Evolutionary conservation across 53 echinoderm and acorn worm genomes (phyloP), one percentile per base, ranked within the genome.

Genomic region (Apostichopus leukothele): DNA sequence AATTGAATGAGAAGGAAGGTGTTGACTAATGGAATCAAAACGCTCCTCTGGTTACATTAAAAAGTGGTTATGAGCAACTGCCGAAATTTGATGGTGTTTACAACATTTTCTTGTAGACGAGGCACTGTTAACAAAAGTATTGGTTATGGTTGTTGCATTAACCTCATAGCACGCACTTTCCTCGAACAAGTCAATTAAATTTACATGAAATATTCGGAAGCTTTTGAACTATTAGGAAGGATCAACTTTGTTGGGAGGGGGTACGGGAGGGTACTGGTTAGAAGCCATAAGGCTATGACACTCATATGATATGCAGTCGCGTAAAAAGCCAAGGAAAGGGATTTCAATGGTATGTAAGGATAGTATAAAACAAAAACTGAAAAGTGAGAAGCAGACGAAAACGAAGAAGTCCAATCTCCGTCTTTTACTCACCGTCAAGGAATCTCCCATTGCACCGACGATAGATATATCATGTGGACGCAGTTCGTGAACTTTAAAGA

Each of bases 371-470:
- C 39, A 39, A 39, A 39, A 39, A 39, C 39, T 39, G 39, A 39
- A 39, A 39, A 39, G 39, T 0, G 39, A 39, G 39, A 39, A 39
- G 39, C 18, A 71, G 18, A 19, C 18, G 5, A 16, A 71, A 16
- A 18, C 10, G 22, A 5, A 9, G 10, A 79, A 39, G 39, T 39
- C 39, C 0, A 39, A 39, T 39, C 39, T 39, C 39, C 39, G 39
- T 39, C 0, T 39, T 39, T 39, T 39, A 87, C 94, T 94, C 89
- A 96, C 96, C 26, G 96, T 89, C 18, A 96, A 76, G 4, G 96
- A 96, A 67, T 94, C 96, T 8, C 96, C 96, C 66, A 96, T 89
- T 22, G 96, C 94, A 1, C 92, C 96, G 6, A 96, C 89, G 7
- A 96, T 94, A 18, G 71, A 71, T 71, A 96, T 92, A 51, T 96